Conservation (phyloP, 1,140 invertebrate genomes). For the Triops cancriformis region DNA sequence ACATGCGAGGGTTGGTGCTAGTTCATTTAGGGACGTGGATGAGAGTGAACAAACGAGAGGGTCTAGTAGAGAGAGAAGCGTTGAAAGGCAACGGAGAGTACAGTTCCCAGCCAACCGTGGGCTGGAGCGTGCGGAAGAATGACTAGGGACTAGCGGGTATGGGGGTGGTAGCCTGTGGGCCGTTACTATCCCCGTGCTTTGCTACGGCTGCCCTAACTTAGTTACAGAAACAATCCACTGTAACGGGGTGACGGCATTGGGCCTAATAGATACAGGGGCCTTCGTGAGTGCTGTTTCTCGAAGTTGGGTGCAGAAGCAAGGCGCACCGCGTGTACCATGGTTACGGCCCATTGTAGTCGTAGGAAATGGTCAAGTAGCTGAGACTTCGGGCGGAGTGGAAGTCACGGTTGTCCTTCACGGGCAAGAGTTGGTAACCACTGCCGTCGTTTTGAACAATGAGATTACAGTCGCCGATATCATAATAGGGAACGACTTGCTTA, state of each 20-base stretch:
- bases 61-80: neutral
- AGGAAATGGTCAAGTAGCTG: neutral
- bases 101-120: neutral
- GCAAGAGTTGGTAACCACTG: too few relatives aligned
- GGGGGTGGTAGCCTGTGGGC: too few relatives aligned
- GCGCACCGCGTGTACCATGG: neutral
- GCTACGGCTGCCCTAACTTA: too few relatives aligned
- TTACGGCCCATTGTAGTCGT: neutral
- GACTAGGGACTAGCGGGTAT: neutral
- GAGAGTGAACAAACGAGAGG: neutral
- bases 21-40: neutral
- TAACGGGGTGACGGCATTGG: neutral
- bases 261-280: neutral
- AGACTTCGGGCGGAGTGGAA: neutral
- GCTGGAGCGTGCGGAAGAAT: neutral
- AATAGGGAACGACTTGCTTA: neutral
- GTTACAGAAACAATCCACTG: too few relatives aligned
- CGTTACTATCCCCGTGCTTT: too few relatives aligned
- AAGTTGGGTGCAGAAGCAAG: too few relatives aligned
- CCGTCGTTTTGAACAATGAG: too few relatives aligned
- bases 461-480: neutral
- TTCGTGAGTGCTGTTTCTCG: too few relatives aligned
- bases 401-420: too few relatives aligned
- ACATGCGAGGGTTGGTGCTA: neutral
- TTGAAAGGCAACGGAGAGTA: neutral